Percentiles rank a stretch among this genome's conserved stretches.
phyloP scores from a whole-genome alignment of 2,888 invertebrate genomes.

The Cantharis flavilabris region DNA sequence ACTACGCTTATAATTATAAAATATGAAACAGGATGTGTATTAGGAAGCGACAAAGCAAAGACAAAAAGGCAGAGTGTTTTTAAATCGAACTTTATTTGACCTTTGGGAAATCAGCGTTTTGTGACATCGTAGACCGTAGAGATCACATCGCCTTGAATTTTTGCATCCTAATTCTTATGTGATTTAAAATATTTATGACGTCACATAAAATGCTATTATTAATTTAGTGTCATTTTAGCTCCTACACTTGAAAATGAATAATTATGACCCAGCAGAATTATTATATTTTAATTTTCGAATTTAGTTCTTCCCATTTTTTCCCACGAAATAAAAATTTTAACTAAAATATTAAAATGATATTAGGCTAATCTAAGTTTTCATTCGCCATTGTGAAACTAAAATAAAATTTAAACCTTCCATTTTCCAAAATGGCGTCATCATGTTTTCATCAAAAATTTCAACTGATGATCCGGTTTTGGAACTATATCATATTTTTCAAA shows the following conservation, averaged over 20 bases:
- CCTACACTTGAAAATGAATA: background rate
- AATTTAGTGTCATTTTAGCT: background rate
- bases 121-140: constrained; percentile 46
- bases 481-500: background rate
- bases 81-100: constrained; percentile 57
- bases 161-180: constrained; percentile 48
- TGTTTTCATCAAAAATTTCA: background rate
- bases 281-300: background rate
- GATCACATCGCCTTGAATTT: constrained; percentile 36
- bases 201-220: background rate
- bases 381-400: too few species aligned
- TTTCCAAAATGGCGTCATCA: background rate
- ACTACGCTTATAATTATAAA: constrained; percentile 6
- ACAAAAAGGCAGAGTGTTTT: constrained; percentile 53
- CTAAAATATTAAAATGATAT: too few species aligned
- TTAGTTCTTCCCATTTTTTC: background rate
- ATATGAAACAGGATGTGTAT: constrained; percentile 4
- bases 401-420: background rate
- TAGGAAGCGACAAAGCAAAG: constrained; percentile 38
- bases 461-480: background rate
- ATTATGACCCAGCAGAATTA: background rate
- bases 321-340: too few species aligned
- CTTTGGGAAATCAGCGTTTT: constrained; percentile 54
- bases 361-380: too few species aligned
- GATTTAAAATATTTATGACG: constrained; percentile 49